Evolutionary conservation across 1,140 invertebrate species (phyloP), one percentile per base, ranked within the genome.

Genomic region (Hyposmocoma kahamanoa): DNA sequence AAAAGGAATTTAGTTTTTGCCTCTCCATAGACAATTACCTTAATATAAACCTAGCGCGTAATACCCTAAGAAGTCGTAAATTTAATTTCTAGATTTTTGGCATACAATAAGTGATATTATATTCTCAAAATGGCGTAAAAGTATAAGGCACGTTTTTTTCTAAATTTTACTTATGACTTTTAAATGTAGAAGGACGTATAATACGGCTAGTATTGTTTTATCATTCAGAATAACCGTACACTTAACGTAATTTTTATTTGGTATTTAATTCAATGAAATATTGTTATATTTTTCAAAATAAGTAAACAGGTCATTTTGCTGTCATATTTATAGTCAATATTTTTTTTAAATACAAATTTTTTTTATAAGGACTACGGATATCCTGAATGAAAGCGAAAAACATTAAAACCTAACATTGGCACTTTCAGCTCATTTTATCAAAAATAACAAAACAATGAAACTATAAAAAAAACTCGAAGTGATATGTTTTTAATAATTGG

Each of bases 71-170:
- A n/a, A n/a, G n/a, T n/a, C n/a, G n/a, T n/a, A n/a, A n/a, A n/a
- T n/a, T n/a, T n/a, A n/a, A n/a, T n/a, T n/a, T n/a, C n/a, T n/a
- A n/a, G n/a, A n/a, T 64, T 62, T 68, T 73, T 72, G 66, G 71
- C 71, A 77, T 80, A 77, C 51, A 67, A 65, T 73, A 74, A 65
- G 67, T 78, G 72, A 75, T 77, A 80, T 75, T 79, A 78, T 78
- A 75, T 54, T 69, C 62, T 74, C 71, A 80, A 77, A 80, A 80
- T 83, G 76, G 79, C 79, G 50, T 83, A 83, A 78, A 80, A 80
- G 73, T 80, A 83, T 83, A 83, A 83, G 79, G 79, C 79, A 83
- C 79, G 67, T 69, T 79, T 65, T 67, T 70, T 47, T 77, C 73
- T 79, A 73, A 74, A 41, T 41, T 62, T 75, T 73, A 75, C 59